Evolutionary conservation across 2,888 invertebrate species (phyloP).

Genomic region (Andrena trimmerana): DNA sequence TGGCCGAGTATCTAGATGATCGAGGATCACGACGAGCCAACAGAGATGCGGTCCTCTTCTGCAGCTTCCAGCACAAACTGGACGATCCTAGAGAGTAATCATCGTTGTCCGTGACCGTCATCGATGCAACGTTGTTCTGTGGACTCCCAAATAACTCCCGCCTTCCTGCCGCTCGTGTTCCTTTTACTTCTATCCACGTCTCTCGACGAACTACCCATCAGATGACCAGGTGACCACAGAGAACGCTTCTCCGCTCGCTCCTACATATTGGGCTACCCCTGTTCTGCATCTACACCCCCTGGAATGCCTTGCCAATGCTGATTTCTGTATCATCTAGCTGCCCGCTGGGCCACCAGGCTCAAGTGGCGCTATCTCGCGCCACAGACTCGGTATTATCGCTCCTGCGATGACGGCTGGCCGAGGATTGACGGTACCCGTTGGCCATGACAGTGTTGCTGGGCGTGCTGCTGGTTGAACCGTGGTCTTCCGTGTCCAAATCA

Average conservation of each 20-base stretch:
- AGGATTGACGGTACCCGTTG: slow-evolving; percentile 24
- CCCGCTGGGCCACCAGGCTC: slow-evolving; percentile 57
- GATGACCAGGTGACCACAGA: slow-evolving; percentile 33
- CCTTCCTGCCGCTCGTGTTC: background rate
- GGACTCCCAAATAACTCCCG: background rate
- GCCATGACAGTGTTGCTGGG: slow-evolving; percentile 10
- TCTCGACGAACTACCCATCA: slow-evolving; percentile 24
- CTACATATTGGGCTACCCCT: slow-evolving; percentile 39
- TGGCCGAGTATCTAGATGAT: slow-evolving; percentile 18
- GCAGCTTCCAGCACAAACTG: background rate
- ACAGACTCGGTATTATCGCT: slow-evolving; percentile 56
- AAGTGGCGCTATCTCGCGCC: slow-evolving; percentile 71
- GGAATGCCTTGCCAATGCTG: slow-evolving; percentile 74
- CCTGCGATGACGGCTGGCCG: slow-evolving; percentile 42
- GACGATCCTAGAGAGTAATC: background rate
- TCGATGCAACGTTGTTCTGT: slow-evolving; percentile 6
- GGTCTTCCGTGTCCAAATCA: slow-evolving; percentile 23
- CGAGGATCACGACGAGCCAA: slow-evolving; percentile 1
- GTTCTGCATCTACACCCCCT: slow-evolving; percentile 52
- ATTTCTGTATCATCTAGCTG: slow-evolving; percentile 68
- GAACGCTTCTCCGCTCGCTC: slow-evolving; percentile 51
- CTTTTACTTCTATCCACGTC: background rate
- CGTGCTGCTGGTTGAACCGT: slow-evolving; percentile 10
- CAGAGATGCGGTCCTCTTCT: slow-evolving; percentile 4
- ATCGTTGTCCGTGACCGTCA: slow-evolving; percentile 12